These are phyloP conservation scores for Protaetia brevitarsis DNA, from an alignment of 1,140 invertebrate species.

Conservation along the genomic window DNA sequence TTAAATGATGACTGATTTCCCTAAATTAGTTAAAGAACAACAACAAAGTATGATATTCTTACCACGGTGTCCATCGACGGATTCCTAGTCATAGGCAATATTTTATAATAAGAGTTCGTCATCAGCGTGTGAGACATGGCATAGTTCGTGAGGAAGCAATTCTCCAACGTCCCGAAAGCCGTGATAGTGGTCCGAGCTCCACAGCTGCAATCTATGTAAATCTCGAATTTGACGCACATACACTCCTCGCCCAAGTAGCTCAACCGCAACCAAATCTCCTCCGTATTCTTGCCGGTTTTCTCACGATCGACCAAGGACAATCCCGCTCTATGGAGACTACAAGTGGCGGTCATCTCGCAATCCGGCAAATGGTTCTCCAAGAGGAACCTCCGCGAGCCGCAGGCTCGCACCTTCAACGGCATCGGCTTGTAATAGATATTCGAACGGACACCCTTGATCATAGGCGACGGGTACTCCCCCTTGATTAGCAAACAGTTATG, in stretches of 20 bases:
- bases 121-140: neutral
- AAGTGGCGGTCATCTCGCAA: neutral
- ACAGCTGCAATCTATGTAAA: constrained; percentile 18
- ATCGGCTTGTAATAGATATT: neutral
- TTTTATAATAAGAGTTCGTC: neutral
- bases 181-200: neutral
- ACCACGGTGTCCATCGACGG: neutral
- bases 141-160: constrained; percentile 24
- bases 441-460: neutral
- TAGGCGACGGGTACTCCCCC: constrained; percentile 5
- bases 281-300: neutral
- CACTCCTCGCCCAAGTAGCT: neutral
- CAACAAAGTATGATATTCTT: neutral
- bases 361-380: neutral
- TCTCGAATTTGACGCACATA: neutral
- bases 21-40: neutral
- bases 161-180: constrained; percentile 10
- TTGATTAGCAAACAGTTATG: constrained; percentile 24
- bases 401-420: neutral
- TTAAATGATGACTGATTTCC: too few relatives aligned
- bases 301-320: neutral
- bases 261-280: neutral
- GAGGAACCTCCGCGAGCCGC: neutral
- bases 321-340: neutral
- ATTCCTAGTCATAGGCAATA: neutral